Conservation (phyloP, 2,797 vertebrate genomes). For the Leuciscus waleckii region DNA sequence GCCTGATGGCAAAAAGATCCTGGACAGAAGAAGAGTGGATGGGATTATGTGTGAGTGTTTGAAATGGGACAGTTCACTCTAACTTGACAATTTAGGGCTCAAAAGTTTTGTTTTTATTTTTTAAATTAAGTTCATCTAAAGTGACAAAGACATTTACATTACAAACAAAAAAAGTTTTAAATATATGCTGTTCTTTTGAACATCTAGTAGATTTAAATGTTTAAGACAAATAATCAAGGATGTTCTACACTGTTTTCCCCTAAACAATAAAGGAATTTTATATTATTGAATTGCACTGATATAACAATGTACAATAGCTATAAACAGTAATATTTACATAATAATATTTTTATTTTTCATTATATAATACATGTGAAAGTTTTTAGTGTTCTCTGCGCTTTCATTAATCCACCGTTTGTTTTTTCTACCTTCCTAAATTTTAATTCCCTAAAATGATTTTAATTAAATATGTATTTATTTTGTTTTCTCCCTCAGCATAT, state of each 20-base stretch:
- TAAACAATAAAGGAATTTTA: neutral
- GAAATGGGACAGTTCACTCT: neutral
- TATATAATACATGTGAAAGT: neutral
- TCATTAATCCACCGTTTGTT: neutral
- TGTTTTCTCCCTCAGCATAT: slow-evolving; percentile 50
- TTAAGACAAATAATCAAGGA: neutral
- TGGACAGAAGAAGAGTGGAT: slow-evolving; percentile 65
- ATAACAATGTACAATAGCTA: neutral
- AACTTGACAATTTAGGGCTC: neutral
- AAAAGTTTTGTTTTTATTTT: neutral
- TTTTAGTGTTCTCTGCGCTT: neutral
- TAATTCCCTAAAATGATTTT: neutral
- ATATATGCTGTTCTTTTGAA: neutral
- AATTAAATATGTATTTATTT: neutral
- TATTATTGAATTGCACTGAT: neutral
- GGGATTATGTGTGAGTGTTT: slow-evolving; percentile 62
- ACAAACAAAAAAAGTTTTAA: neutral
- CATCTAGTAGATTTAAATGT: neutral
- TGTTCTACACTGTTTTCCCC: neutral
- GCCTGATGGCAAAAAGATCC: slow-evolving; percentile 64
- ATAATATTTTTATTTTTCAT: neutral
- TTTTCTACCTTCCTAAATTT: neutral
- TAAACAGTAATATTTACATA: neutral
- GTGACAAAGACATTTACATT: neutral
- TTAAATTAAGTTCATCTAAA: neutral